phyloP scores from a whole-genome alignment of 2,797 vertebrate species.

The Lacerta viridis region DNA sequence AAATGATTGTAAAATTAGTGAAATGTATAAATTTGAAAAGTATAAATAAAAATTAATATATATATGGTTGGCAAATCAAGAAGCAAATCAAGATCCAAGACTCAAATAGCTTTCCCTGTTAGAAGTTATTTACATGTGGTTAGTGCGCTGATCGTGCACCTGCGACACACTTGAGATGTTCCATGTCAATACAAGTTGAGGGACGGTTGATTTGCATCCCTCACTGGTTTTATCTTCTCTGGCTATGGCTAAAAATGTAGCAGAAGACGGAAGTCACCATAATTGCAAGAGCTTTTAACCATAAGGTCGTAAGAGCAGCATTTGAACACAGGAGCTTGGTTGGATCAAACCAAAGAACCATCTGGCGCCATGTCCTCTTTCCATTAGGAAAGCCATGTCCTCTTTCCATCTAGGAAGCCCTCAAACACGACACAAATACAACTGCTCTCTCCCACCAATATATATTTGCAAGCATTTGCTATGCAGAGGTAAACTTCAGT shows the following conservation, averaged over 20 bases:
- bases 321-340: not conserved
- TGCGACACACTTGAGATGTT: not conserved
- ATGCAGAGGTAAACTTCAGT: no score
- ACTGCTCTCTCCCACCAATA: no score
- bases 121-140: not conserved
- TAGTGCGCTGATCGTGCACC: not conserved
- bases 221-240: not conserved
- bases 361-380: no score
- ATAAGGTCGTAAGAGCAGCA: not conserved
- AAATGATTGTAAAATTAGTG: not conserved
- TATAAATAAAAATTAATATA: not conserved
- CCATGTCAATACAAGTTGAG: not conserved
- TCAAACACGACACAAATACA: no score
- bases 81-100: not conserved
- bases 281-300: not conserved
- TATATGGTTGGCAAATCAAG: not conserved
- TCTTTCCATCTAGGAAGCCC: no score
- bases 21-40: not conserved
- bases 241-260: not conserved
- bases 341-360: not conserved
- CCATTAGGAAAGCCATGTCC: no score
- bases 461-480: no score
- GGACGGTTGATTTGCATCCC: not conserved
- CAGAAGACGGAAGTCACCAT: not conserved
- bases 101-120: not conserved